A percentile compares a stretch with the other conserved stretches of the same genome.
Evolutionary conservation across 1,140 invertebrate genomes (phyloP).

Genomic region (Megathymus violae): DNA sequence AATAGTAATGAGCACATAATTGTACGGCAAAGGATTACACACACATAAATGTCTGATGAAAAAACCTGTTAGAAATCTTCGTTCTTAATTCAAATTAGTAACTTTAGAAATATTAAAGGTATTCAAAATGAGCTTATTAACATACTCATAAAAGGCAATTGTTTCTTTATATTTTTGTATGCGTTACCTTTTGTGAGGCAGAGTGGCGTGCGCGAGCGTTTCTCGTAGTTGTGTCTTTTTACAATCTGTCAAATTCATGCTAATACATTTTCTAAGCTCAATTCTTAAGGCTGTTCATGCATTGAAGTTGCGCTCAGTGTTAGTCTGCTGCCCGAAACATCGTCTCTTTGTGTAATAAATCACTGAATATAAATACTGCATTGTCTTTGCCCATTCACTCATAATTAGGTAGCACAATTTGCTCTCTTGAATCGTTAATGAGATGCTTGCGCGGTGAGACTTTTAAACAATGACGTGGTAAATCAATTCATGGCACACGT

Average conservation of each 20-base stretch:
- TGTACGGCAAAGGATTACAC: no score
- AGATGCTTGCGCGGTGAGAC: slow-evolving; percentile 54
- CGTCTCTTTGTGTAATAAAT: slow-evolving; percentile 79
- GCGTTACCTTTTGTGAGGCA: slow-evolving; percentile 56
- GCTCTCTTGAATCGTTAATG: slow-evolving; percentile 77
- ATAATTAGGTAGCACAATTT: slow-evolving; percentile 83
- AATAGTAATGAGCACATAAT: no score
- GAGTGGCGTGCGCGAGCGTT: slow-evolving; percentile 52
- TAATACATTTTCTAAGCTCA: slow-evolving; percentile 74
- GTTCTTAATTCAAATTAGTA: slow-evolving; percentile 14
- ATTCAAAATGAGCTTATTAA: slow-evolving; percentile 59
- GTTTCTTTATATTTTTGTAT: slow-evolving; percentile 74
- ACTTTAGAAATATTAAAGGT: slow-evolving; percentile 42
- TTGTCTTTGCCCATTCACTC: slow-evolving; percentile 77
- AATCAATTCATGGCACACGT: slow-evolving; percentile 55
- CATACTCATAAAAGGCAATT: slow-evolving; percentile 74
- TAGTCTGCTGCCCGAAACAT: slow-evolving; percentile 67
- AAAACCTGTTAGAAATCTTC: not conserved
- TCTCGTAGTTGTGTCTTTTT: slow-evolving; percentile 58
- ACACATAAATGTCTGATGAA: no score
- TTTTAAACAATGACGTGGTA: slow-evolving; percentile 60
- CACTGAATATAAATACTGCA: slow-evolving; percentile 79
- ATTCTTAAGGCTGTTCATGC: slow-evolving; percentile 68
- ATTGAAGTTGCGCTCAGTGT: slow-evolving; percentile 61
- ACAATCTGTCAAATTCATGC: slow-evolving; percentile 63